Conservation (phyloP, 2,797 vertebrate species). For the Myotis vivesi region DNA sequence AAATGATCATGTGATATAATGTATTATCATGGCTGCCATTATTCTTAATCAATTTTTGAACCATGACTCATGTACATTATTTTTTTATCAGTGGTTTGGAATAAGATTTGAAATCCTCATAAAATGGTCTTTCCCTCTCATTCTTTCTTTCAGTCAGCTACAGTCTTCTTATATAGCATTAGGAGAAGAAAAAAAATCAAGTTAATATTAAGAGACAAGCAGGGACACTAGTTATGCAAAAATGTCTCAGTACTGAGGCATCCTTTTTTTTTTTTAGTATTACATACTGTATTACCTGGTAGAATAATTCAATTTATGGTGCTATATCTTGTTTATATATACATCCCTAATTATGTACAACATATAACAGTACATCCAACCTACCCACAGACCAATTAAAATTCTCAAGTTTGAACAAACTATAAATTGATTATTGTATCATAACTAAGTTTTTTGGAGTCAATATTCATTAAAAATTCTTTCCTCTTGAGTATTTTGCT, state of each 20-base stretch:
- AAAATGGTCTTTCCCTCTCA: conserved; percentile 45
- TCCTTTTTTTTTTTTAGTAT: conserved; percentile 59
- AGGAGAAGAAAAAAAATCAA: conserved; percentile 62
- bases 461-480: background rate
- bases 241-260: conserved; percentile 57
- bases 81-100: conserved; percentile 50
- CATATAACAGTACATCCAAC: background rate
- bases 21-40: background rate
- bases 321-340: conserved; percentile 17
- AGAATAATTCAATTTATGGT: conserved; percentile 22
- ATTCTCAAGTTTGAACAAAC: conserved; percentile 29
- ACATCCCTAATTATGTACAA: conserved; percentile 14
- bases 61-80: background rate
- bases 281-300: conserved; percentile 9
- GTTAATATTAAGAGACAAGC: conserved; percentile 71
- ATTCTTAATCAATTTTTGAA: background rate
- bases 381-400: background rate
- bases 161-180: conserved; percentile 64
- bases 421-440: background rate
- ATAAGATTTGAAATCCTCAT: conserved; percentile 55
- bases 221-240: conserved; percentile 72
- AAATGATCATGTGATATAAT: background rate
- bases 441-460: background rate
- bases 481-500: background rate
- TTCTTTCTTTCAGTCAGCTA: conserved; percentile 63